A percentile compares a stretch with the other conserved stretches of the same genome.
These are phyloP conservation scores for Callopanchax toddi DNA, from an alignment of 2,113 vertebrate species.

Conservation along the genomic window DNA sequence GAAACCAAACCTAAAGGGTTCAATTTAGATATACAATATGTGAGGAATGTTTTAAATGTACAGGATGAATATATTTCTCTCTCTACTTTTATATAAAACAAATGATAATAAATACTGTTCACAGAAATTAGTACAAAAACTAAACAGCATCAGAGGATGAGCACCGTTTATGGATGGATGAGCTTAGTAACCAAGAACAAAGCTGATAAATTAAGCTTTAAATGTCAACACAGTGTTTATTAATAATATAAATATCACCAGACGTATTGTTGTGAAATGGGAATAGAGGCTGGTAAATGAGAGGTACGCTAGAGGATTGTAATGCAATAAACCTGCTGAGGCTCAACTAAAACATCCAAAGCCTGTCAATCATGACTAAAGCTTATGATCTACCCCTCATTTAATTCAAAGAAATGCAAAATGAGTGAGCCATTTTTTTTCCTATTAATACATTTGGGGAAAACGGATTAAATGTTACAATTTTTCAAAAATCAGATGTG, in stretches of 20 bases:
- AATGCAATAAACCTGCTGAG: background rate
- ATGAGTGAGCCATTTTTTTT: too few species aligned
- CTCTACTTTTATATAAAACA: background rate
- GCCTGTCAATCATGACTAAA: too few species aligned
- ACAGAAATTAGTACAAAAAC: background rate
- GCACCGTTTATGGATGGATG: background rate
- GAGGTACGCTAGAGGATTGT: background rate
- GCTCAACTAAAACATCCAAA: background rate
- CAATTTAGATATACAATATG: background rate
- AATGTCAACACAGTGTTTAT: constrained; percentile 38
- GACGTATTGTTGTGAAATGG: constrained; percentile 7
- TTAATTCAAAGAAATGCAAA: too few species aligned
- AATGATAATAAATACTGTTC: background rate
- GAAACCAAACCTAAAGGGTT: constrained; percentile 10
- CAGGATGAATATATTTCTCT: background rate
- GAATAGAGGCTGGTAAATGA: constrained; percentile 6
- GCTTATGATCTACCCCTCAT: background rate
- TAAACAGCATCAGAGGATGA: constrained; percentile 1
- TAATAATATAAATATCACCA: constrained; percentile 39
- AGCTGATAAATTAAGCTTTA: constrained; percentile 28
- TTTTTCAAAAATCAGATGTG: too few species aligned
- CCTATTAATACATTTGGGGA: too few species aligned
- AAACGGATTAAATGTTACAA: too few species aligned
- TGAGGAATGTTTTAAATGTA: background rate
- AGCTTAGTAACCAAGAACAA: constrained; percentile 14